Base-by-base conservation (phyloP, 2,797 vertebrate species). In the Notoglanidium macrostoma region DNA sequence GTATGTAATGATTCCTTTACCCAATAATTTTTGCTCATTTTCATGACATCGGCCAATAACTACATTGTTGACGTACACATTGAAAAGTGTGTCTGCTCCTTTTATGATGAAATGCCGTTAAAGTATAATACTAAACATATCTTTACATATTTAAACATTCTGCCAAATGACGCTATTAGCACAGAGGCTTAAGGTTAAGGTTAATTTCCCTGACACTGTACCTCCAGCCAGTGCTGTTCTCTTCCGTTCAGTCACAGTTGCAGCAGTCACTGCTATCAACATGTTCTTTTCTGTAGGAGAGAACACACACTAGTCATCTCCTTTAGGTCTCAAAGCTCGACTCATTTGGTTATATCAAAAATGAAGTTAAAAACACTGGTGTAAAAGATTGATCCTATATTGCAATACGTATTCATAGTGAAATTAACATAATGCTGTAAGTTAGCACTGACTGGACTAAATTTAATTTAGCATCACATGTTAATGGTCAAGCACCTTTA, bases 201-300 rank as follows among this genome's bases (percentile, higher is more conserved):
- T 44, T 84, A 14, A 26, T 44, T 29, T 57, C 8, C 23, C 46
- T 51, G n/a, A 21, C 68, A 29, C 57, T 85, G 95, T 95, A 91
- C 98, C 97, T 88, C 92, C 98, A 86, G 97, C 97, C 59, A 97
- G 92, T 68, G 96, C 96, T 0, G 94, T 97, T 93, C 92, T 96
- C 51, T 95, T 96, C 35, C 94, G 94, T 70, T 97, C 95, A 0
- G 96, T 93, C 86, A 98, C 96, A 0, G 95, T 94, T 83, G 97
- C 95, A 0, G 97, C 94, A 0, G 98, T 99, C 68, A 96, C 96
- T 1, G 96, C 97, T 0, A 97, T 91, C 9, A 97, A 89, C 55
- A 54, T 96, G 94, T 92, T 95, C 90, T 23, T 95, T 91, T 89
- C 94, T 96, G 93, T 92, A 87, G 78, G 72, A 90, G 68, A 92